Evolutionary conservation across 2,888 invertebrate species (phyloP), one percentile per base, ranked within the genome.

Genomic region (Steromphala cineraria): DNA sequence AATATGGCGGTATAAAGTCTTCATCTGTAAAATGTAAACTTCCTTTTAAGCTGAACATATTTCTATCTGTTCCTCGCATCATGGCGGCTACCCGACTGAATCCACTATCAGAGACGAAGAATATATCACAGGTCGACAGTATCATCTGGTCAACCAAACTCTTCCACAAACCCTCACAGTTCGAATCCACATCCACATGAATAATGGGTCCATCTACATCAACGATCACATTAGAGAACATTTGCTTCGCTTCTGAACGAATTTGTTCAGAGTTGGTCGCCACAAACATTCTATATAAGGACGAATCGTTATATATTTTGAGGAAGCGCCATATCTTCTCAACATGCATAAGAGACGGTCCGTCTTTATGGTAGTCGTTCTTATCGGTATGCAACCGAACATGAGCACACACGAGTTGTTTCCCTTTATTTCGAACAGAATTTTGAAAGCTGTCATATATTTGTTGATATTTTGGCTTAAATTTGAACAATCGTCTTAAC

Each of bases 101-200:
- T 46, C 78, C 77, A 77, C 83, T 83, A 2, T 67, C 46, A 28
- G 79, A 77, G 13, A 83, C 31, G 24, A 81, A 46, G 15, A 77
- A 67, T 5, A 76, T 53, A 40, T 83, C 83, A 36, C 81, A 83
- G 7, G 52, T 46, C 15, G 31, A 46, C 15, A 83, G 53, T 0
- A 83, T 67, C 19, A 46, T 21, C 56, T 81, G 81, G 53, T 83
- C 83, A n/a, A 83, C 52, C 10, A 83, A 56, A 17, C 56, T 53
- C 24, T 83, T 83, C 15, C 46, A 52, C 31, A 79, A 46, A 0
- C 81, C 83, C 3, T 36, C 62, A 77, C 83, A 83, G 8, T 52
- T 46, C 1, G 53, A 24, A 0, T 53, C 24, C 55, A 56, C 28
- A 31, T 81, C 81, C 2, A 75, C 52, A 52, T 81, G 81, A 55